phyloP scores from a whole-genome alignment of 2,797 vertebrate species.

The Lagorchestes hirsutus region DNA sequence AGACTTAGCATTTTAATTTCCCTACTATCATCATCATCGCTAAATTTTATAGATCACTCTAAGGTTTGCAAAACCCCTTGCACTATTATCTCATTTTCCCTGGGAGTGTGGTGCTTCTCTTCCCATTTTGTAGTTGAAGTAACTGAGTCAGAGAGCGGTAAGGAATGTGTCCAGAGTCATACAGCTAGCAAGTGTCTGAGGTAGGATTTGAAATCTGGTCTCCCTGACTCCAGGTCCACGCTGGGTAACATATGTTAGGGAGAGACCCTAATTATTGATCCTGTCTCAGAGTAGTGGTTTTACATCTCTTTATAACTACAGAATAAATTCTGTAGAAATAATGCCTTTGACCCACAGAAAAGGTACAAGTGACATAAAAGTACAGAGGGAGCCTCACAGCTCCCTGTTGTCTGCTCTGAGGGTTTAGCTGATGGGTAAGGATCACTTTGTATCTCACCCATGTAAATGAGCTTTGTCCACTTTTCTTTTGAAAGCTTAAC shows the following conservation, averaged over 20 bases:
- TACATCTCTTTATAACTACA: not conserved
- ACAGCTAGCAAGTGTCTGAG: not conserved
- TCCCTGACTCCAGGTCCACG: not conserved
- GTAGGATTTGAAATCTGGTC: not conserved
- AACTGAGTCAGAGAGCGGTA: not conserved
- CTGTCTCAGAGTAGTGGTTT: slow-evolving; percentile 25
- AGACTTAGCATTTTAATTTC: not conserved
- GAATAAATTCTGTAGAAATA: slow-evolving; percentile 52
- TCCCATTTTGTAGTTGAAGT: not conserved
- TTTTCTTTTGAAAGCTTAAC: slow-evolving; percentile 50
- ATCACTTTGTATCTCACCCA: slow-evolving; percentile 47
- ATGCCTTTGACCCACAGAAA: slow-evolving; percentile 20
- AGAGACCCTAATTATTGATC: slow-evolving; percentile 42
- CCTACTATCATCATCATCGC: not conserved
- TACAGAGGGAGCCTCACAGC: too few species aligned
- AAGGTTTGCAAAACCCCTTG: not conserved
- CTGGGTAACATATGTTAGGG: not conserved
- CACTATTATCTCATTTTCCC: not conserved
- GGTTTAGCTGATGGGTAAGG: not conserved
- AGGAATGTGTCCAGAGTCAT: not conserved
- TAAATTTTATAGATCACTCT: not conserved
- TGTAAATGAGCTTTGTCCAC: slow-evolving; percentile 49
- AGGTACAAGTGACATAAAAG: not conserved
- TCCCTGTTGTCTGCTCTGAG: not conserved
- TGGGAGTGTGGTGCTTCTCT: not conserved